phyloP scores from a whole-genome alignment of 2,888 invertebrate genomes.

The Pollenia griseotomentosa region DNA sequence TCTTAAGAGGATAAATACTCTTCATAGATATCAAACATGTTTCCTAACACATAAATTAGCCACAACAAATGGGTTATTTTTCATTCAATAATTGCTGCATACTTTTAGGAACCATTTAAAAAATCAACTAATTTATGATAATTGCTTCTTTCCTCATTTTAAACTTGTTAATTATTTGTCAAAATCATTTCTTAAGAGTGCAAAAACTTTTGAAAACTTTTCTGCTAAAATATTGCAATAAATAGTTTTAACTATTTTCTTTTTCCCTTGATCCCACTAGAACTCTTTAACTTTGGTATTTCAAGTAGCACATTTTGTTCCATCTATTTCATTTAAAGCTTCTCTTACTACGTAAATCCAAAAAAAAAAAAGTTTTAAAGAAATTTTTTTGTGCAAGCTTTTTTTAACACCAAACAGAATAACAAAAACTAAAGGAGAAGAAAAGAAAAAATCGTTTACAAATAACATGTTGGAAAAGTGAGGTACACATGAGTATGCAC shows the following conservation, averaged over 20 bases:
- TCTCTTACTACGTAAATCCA: background rate
- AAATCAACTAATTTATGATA: no score
- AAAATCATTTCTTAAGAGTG: background rate
- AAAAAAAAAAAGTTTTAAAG: background rate
- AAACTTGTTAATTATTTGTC: background rate
- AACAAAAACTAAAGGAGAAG: background rate
- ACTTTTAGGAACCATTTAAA: background rate
- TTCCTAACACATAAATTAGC: no score
- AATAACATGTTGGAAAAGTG: background rate
- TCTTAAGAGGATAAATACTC: no score
- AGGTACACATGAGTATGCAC: background rate
- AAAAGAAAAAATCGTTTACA: background rate
- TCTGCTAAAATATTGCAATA: background rate
- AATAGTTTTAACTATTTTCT: background rate
- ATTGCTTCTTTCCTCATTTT: no score
- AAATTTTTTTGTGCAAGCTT: constrained; percentile 1
- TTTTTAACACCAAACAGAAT: constrained; percentile 32
- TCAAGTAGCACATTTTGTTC: background rate
- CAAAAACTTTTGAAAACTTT: background rate
- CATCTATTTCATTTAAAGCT: constrained; percentile 14
- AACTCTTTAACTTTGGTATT: background rate
- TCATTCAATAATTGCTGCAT: background rate
- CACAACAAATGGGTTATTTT: no score
- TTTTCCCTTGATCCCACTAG: background rate
- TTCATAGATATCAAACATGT: no score